phyloP scores from a whole-genome alignment of 1,140 invertebrate genomes.

The Meteorus sp. region DNA sequence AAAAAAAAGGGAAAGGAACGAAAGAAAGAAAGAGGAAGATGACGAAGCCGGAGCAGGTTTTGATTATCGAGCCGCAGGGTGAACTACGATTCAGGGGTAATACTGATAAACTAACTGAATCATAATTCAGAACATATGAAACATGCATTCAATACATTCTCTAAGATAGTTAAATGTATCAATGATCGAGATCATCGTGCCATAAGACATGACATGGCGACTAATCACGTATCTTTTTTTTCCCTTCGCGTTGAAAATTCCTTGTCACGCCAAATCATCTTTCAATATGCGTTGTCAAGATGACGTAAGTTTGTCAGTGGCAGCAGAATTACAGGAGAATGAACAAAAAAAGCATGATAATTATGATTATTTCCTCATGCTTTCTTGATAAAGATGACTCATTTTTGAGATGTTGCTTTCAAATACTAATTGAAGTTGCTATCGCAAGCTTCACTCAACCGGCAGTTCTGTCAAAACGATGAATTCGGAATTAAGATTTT shows the following conservation, averaged over 20 bases:
- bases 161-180: not conserved
- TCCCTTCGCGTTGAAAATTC: conserved; percentile 11
- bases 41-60: conserved; percentile 65
- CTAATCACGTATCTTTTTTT: not conserved
- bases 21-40: too few relatives aligned
- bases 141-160: conserved; percentile 11
- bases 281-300: conserved; percentile 35
- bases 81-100: conserved; percentile 76
- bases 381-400: conserved; percentile 1
- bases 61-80: conserved; percentile 72
- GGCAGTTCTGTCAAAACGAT: conserved; percentile 34
- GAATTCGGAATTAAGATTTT: too few relatives aligned
- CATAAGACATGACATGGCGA: conserved; percentile 20
- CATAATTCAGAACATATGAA: too few relatives aligned
- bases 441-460: conserved; percentile 24
- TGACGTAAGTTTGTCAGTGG: conserved; percentile 37
- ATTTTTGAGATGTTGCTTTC: not conserved
- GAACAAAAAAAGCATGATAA: conserved; percentile 15
- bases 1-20: too few relatives aligned
- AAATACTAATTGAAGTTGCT: too few relatives aligned
- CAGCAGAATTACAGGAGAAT: too few relatives aligned
- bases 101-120: conserved; percentile 22
- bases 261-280: not conserved
- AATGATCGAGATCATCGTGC: not conserved
- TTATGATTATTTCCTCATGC: conserved; percentile 13